Conservation (phyloP, 2,888 invertebrate genomes). For the Macrophya annulata region DNA sequence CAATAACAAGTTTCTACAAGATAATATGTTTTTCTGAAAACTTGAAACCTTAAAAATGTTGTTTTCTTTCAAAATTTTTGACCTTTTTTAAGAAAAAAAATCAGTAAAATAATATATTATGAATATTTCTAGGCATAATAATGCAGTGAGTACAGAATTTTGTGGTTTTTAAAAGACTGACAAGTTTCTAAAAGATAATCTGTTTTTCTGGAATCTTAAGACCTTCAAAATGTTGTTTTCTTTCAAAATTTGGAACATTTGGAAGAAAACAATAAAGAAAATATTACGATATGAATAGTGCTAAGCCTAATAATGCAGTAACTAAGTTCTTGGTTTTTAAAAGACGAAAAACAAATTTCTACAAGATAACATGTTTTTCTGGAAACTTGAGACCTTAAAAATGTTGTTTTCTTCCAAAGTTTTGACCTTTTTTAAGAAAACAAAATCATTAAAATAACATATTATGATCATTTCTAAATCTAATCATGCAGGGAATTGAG, state of each 20-base stretch:
- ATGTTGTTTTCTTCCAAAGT: background rate
- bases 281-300: background rate
- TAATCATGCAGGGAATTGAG: background rate
- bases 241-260: background rate
- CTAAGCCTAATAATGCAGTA: background rate
- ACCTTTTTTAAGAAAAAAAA: background rate
- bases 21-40: background rate
- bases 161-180: background rate
- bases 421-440: background rate
- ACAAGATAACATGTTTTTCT: background rate
- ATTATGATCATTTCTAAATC: background rate
- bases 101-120: background rate
- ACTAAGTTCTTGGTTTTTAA: background rate
- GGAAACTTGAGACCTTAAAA: background rate
- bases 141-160: background rate
- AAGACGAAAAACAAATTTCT: background rate
- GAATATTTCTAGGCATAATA: background rate
- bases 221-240: background rate
- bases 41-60: background rate
- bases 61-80: background rate
- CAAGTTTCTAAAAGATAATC: background rate
- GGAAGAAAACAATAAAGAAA: background rate
- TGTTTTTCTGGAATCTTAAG: background rate
- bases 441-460: background rate
- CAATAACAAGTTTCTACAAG: background rate